Base-by-base conservation (phyloP, 2,888 invertebrate species). In the Aleiodes alternator region DNA sequence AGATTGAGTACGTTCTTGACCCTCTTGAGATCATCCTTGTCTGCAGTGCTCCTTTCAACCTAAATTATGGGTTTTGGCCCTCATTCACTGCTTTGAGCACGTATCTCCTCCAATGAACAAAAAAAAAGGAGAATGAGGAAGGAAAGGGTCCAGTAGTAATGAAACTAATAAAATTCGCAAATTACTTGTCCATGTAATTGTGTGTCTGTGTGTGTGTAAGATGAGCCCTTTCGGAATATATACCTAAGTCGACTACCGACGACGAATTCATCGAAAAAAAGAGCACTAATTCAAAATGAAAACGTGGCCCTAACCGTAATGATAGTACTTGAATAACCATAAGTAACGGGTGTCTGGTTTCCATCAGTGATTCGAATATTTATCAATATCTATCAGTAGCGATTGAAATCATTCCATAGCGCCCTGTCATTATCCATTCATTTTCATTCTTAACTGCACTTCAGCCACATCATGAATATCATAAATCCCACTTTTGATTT, bases 321-420 rank as follows among this genome's bases (percentile, higher is more conserved):
- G 83, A 85, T 87, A 86, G 87, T 86, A 81, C 82, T 86, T 86
- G 73, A 79, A 29, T 69, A 50, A 77, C 77, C 78, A 81, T 87
- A 87, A 87, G 84, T 85, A 87, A 85, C 85, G 87, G 87, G 87
- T 87, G 84, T 85, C 85, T 82, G 80, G 84, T 86, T 85, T 84
- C 86, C 84, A 86, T 87, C 84, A 85, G 80, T 83, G 78, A 82
- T 83, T 85, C 82, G 82, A 83, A 86, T 86, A 84, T 84, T 87
- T 86, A 87, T 86, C 86, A 85, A 86, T 23, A 23, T 87, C 82
- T 81, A 80, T 76, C 74, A 77, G 79, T 78, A 69, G 70, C 77
- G 78, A 81, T 75, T 59, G 76, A 74, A 70, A 76, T 73, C 56
- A 55, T 31, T 23, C 75, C 57, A 72, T 55, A 75, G 83, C 79